phyloP scores from a whole-genome alignment of 2,797 vertebrate genomes.

The Glossophaga mutica region DNA sequence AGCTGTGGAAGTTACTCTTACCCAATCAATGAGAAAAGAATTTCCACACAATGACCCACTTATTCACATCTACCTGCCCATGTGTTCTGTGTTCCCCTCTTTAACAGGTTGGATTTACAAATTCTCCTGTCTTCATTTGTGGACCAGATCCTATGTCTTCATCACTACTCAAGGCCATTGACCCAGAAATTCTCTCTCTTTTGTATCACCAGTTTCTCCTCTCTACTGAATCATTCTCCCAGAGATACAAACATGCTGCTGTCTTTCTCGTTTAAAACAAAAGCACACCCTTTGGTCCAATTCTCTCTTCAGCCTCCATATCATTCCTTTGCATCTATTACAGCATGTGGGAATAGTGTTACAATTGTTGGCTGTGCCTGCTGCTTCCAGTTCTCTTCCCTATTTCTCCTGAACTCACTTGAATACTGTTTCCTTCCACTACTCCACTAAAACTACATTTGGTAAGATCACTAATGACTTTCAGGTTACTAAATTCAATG shows the following conservation, averaged over 20 bases:
- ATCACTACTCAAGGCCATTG: neutral
- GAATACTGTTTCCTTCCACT: neutral
- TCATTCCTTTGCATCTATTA: neutral
- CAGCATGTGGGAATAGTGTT: neutral
- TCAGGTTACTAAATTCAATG: neutral
- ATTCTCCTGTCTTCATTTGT: neutral
- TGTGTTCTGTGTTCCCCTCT: neutral
- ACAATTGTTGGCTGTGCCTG: neutral
- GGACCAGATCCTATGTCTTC: neutral
- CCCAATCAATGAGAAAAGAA: neutral
- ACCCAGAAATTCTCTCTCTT: neutral
- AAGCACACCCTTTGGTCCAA: neutral
- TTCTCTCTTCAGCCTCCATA: neutral
- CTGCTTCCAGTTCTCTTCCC: neutral
- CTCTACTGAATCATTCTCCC: neutral
- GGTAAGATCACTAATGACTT: neutral
- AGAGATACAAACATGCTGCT: neutral
- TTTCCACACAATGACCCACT: neutral
- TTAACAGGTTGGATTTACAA: neutral
- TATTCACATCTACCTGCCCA: neutral
- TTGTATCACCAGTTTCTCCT: neutral
- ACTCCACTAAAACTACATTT: neutral
- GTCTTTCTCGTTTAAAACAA: neutral
- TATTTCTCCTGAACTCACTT: neutral
- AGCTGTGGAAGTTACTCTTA: neutral